These are phyloP conservation scores for Crotalus horridus DNA, from an alignment of 2,113 vertebrate species.

Conservation along the genomic window DNA sequence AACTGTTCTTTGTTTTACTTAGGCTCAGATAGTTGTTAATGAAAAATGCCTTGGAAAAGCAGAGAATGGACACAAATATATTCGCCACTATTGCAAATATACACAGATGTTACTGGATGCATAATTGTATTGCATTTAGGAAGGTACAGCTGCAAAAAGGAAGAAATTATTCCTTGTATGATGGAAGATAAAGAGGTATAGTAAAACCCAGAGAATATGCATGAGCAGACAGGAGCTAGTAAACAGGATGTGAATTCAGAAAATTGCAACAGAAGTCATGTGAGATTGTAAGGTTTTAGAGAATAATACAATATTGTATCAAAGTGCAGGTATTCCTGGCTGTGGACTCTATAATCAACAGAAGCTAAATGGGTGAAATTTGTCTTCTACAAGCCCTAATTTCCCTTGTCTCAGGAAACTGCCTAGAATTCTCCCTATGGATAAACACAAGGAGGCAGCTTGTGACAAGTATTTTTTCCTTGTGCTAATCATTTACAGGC, in stretches of 20 bases:
- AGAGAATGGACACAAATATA: not conserved
- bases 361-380: not conserved
- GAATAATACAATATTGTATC: not conserved
- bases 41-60: not conserved
- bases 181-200: not conserved
- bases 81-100: not conserved
- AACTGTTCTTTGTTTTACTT: not conserved
- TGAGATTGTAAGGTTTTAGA: not conserved
- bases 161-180: not conserved
- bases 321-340: slow-evolving; percentile 2
- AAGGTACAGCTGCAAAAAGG: not conserved
- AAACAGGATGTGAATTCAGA: slow-evolving; percentile 35
- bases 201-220: not conserved
- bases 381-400: too few relatives aligned
- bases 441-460: not conserved
- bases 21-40: not conserved
- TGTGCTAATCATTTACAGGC: not conserved
- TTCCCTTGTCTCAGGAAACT: not conserved
- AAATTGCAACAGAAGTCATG: slow-evolving; percentile 17
- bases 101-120: not conserved
- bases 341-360: not conserved
- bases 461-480: not conserved
- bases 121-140: not conserved
- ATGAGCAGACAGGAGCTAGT: not conserved
- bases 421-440: not conserved